Evolutionary conservation across 2,888 invertebrate genomes (phyloP).

Genomic region (Anaspis maculata): DNA sequence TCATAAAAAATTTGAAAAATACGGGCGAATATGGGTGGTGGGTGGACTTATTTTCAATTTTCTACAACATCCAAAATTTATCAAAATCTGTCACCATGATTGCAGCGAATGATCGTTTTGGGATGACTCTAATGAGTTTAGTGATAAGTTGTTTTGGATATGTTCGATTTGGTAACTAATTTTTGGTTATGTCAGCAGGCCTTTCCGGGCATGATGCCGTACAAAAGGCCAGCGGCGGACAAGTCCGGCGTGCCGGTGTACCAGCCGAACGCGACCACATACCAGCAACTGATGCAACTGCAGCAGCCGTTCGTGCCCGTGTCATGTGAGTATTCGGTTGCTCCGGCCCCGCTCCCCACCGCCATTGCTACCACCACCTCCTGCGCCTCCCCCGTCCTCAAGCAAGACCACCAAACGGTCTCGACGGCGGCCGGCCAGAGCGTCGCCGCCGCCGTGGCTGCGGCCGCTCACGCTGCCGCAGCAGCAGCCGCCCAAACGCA

Average conservation of each 20-base stretch:
- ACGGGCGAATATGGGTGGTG: no score
- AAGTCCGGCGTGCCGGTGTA: constrained; percentile 95
- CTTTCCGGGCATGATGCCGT: constrained; percentile 92
- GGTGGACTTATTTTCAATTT: no score
- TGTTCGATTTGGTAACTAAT: no score
- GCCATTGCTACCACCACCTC: constrained; percentile 16
- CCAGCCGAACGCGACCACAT: constrained; percentile 83
- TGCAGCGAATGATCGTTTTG: no score
- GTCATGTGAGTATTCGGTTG: constrained; percentile 94
- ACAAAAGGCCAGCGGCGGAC: constrained; percentile 92
- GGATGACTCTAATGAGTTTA: no score
- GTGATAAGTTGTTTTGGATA: no score
- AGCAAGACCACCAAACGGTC: constrained; percentile 15
- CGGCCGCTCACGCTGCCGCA: constrained; percentile 25
- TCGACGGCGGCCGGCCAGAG: constrained; percentile 14
- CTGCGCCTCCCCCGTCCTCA: constrained; percentile 33
- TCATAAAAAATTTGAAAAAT: no score
- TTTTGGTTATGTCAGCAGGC: constrained; percentile 51
- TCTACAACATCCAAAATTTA: no score
- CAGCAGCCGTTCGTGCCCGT: constrained; percentile 96
- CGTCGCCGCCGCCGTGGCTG: constrained; percentile 15
- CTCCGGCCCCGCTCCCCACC: constrained; percentile 51
- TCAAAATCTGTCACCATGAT: no score
- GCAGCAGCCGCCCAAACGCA: neutral
- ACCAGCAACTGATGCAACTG: constrained; percentile 92